Conservation (phyloP, 1,140 invertebrate genomes). For the Anthonomus grandis region DNA sequence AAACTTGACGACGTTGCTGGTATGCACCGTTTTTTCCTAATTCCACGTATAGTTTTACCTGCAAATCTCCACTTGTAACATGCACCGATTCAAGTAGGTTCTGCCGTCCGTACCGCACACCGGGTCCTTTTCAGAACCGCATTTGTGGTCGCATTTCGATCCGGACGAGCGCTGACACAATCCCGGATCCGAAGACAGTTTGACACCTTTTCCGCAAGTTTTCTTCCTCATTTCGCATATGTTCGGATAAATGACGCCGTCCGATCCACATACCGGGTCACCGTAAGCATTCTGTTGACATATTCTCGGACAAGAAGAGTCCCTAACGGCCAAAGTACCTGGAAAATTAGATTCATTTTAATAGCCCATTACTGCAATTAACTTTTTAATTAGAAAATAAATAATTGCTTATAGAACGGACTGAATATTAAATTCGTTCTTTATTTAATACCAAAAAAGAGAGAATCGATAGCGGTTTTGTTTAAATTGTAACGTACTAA, state of each 20-base stretch:
- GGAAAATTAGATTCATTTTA: conserved; percentile 37
- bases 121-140: conserved; percentile 76
- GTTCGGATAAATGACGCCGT: conserved; percentile 83
- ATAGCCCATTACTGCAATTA: no score
- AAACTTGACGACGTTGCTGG: no score
- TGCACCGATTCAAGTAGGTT: conserved; percentile 88
- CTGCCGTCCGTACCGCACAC: conserved; percentile 88
- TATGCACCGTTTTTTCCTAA: no score
- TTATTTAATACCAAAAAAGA: no score
- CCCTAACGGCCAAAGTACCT: conserved; percentile 56
- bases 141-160: conserved; percentile 73
- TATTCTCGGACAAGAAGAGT: conserved; percentile 70
- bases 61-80: conserved; percentile 83
- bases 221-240: conserved; percentile 89
- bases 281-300: conserved; percentile 68
- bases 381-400: no score
- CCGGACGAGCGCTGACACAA: conserved; percentile 67
- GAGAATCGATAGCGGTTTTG: no score
- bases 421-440: no score
- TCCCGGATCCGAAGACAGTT: conserved; percentile 39
- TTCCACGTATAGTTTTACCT: conserved; percentile 50
- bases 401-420: no score
- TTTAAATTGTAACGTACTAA: no score
- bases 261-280: conserved; percentile 84
- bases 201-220: conserved; percentile 79